Base-by-base conservation (phyloP, 1,140 invertebrate species). In the Pseudobourletiella spinata region DNA sequence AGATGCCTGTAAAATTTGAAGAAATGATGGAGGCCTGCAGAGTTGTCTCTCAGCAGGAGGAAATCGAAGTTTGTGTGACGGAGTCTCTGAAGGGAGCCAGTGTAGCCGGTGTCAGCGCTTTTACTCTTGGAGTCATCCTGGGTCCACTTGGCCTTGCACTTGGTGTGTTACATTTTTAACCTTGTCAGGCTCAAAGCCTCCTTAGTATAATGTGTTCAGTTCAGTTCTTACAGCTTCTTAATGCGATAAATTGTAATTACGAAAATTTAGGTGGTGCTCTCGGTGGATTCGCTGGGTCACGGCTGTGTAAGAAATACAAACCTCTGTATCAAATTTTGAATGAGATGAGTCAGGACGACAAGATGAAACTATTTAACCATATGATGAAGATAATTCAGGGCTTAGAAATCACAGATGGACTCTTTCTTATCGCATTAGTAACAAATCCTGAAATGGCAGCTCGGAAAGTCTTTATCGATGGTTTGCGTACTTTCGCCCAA, bases 71-170 rank as follows among this genome's bases (percentile, higher is more conserved):
- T 18, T 63, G 60, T 28, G 16, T 68, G 0, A 51, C 57, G 8
- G 63, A 68, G 44, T 60, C 60, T 16, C 18, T 61, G 14, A 68
- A 68, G 44, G 67, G 63, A 3, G 63, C 63, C 29, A 1, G 15
- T 4, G 42, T 68, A 2, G 63, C 63, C 24, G 67, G 62, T 22
- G 48, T 43, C 14, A 29, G 44, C 8, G 56, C 67, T 22, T 68
- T 68, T 43, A 15, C 62, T 25, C 18, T 26, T 6, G 63, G 56
- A 11, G 44, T 63, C 2, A 8, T 59, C 20, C 30, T 68, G 22
- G 67, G 67, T n/a, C 67, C 67, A 1, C 32, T 63, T 16, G 67
- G 63, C 11, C 29, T 68, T 11, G 63, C 60, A 3, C 11, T 64
- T 15, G 63, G 66, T 67, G 63, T 57, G 3, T 42, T 22, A 54